Conservation (phyloP, 2,113 vertebrate species). For the Aptenodytes forsteri region DNA sequence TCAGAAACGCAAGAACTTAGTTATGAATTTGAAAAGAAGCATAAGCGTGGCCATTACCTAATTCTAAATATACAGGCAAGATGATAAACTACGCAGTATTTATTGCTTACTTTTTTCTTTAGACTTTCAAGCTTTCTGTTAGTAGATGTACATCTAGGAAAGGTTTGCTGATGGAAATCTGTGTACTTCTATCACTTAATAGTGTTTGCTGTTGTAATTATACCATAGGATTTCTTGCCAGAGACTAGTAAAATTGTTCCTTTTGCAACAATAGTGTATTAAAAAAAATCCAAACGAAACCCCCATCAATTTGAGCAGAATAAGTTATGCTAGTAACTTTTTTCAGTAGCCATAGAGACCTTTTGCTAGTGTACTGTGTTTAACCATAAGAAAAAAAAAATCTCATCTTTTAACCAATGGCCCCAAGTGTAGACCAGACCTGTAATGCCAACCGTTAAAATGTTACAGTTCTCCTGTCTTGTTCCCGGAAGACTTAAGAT, state of each 20-base stretch:
- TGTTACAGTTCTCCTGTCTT: background rate
- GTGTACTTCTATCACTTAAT: background rate
- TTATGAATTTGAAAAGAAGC: background rate
- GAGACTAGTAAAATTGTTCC: background rate
- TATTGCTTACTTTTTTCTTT: background rate
- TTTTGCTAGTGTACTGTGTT: background rate
- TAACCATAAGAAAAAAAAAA: background rate
- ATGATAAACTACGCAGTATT: background rate
- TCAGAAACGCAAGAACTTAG: background rate
- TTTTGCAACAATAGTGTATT: background rate
- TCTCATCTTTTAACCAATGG: background rate
- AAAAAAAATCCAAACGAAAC: background rate
- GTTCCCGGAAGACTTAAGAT: background rate
- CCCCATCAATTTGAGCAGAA: background rate
- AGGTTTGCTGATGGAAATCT: background rate
- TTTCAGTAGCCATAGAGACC: background rate
- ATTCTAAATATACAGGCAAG: background rate
- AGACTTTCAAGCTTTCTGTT: background rate
- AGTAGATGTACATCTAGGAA: background rate
- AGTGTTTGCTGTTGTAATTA: background rate
- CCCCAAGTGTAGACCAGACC: background rate
- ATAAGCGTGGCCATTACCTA: fast-evolving
- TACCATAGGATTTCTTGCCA: background rate
- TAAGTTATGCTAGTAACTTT: background rate
- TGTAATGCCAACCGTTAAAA: background rate